Percentiles rank a stretch among this genome's conserved stretches.
Conservation (phyloP, 2,113 vertebrate species). For the Micromys minutus region DNA sequence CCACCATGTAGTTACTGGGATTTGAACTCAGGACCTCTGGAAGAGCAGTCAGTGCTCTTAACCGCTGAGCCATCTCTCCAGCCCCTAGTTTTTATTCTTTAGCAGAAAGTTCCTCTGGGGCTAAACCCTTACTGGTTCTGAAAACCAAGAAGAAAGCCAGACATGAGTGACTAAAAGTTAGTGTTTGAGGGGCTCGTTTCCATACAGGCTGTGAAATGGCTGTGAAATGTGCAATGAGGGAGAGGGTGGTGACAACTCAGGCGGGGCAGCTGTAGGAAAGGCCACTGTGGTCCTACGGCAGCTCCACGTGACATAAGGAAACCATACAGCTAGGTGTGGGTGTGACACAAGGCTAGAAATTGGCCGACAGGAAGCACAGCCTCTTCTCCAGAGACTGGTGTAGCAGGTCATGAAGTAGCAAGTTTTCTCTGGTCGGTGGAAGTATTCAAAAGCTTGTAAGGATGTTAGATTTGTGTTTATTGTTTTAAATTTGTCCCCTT, state of each 20-base stretch:
- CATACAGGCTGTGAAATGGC: background rate
- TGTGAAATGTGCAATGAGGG: too few species aligned
- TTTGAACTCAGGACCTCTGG: too few species aligned
- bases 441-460: background rate
- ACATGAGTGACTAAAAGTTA: background rate
- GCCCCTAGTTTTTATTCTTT: background rate
- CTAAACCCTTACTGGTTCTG: slow-evolving; percentile 6
- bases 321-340: background rate
- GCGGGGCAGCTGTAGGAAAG: background rate
- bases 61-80: too few species aligned
- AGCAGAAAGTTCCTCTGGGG: background rate
- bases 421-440: background rate
- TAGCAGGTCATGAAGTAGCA: background rate
- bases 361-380: background rate
- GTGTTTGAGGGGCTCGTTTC: background rate
- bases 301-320: background rate
- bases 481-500: background rate
- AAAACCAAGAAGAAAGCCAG: slow-evolving; percentile 38
- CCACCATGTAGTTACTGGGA: too few species aligned
- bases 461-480: background rate
- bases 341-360: background rate
- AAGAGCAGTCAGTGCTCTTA: too few species aligned
- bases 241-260: background rate
- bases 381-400: background rate
- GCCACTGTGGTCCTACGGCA: background rate